phyloP scores from a whole-genome alignment of 2,888 invertebrate genomes.

The Melieria crassipennis region DNA sequence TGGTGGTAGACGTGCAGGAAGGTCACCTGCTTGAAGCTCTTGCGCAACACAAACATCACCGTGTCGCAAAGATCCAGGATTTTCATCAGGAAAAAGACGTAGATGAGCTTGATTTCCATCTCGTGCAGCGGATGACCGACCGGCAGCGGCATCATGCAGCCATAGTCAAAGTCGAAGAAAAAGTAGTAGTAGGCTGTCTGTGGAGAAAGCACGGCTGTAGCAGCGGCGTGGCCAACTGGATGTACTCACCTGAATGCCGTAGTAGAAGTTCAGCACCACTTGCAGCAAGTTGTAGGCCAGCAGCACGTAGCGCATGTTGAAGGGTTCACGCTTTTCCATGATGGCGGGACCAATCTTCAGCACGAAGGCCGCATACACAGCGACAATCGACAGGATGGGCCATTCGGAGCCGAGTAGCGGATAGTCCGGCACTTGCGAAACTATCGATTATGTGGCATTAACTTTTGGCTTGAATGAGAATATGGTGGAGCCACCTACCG shows the following conservation, averaged over 20 bases:
- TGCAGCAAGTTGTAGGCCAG: constrained; percentile 21
- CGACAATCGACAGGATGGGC: not conserved
- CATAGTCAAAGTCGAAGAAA: not conserved
- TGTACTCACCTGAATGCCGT: not conserved
- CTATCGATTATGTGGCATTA: no score
- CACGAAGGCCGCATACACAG: constrained; percentile 14
- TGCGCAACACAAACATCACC: constrained; percentile 28
- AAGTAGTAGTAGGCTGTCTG: constrained; percentile 10
- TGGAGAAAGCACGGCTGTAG: not conserved
- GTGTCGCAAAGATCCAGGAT: constrained; percentile 29
- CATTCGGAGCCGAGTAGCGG: no score
- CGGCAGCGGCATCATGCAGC: constrained; percentile 17
- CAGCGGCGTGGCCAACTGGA: not conserved
- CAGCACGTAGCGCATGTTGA: constrained; percentile 12
- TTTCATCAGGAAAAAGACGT: constrained; percentile 9
- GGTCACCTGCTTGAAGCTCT: constrained; percentile 30
- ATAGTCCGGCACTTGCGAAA: no score
- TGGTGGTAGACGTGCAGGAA: constrained; percentile 36
- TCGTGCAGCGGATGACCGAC: constrained; percentile 15
- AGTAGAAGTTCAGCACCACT: constrained; percentile 15
- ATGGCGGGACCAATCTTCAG: constrained; percentile 26
- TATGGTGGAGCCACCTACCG: no score
- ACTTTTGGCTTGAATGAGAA: no score
- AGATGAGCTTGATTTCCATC: not conserved
- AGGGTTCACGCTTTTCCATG: constrained; percentile 29